Base-by-base conservation (phyloP, 2,113 vertebrate genomes). In the Bucco capensis region DNA sequence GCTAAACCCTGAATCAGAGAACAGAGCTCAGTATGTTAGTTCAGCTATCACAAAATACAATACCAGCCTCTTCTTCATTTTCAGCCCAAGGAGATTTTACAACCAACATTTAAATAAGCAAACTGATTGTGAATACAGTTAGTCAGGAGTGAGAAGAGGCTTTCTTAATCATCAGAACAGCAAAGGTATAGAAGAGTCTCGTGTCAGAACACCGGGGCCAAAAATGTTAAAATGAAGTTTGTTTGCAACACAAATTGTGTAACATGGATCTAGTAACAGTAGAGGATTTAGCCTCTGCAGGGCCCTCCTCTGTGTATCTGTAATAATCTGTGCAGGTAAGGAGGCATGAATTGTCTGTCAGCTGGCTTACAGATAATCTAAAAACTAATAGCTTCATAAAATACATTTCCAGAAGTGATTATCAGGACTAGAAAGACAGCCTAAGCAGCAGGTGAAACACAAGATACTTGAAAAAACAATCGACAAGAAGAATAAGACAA, bases 1-100 rank as follows among this genome's bases (percentile, higher is more conserved):
- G 73, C 80, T 90, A 81, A 94, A 75, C 44, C 50, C 4, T 49
- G 86, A 95, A 80, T 77, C 88, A 95, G 18, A 86, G 89, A 60
- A 83, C 69, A 75, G 65, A 90, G 92, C 64, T 67, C 64, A 2
- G 49, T 81, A 30, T 19, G 40, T 44, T 40, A 66, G 47, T 31
- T 78, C 73, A 88, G 37, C 56, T 69, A 74, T 35, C 83, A 69
- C 66, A 75, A 88, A 81, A 87, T 7, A 84, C 82, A 92, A 51
- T 16, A 61, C 28, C 65, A 78, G 58, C 33, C 58, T 73, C 87
- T 33, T 92, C 62, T 70, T 86, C 83, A 30, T 56, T 61, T 81
- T 46, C 86, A 37, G 53, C 30, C 40, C 49, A 37, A 64, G 31
- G 27, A 74, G 47, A 44, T 60, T 88, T 56, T 49, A 71, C 5